Conservation (phyloP, 2,113 vertebrate genomes). For the Zapornia atra region DNA sequence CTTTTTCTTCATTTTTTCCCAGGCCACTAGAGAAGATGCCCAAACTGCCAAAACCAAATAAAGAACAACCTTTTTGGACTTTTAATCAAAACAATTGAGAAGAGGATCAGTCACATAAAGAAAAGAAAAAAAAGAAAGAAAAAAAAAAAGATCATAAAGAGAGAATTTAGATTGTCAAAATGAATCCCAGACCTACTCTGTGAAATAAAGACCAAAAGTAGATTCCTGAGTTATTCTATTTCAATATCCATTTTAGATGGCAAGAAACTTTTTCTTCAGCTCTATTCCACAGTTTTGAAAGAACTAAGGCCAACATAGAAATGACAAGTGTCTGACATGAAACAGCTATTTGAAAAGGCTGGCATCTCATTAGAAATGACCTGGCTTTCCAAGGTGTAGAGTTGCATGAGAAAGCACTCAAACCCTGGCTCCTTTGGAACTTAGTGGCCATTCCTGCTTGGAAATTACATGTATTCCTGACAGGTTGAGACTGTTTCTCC, state of each 20-base stretch:
- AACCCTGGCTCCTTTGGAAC: background rate
- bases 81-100: slow-evolving; percentile 4
- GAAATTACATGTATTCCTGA: background rate
- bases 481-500: background rate
- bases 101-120: background rate
- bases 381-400: background rate
- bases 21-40: background rate
- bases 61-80: slow-evolving; percentile 8
- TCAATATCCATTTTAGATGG: background rate
- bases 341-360: slow-evolving; percentile 11
- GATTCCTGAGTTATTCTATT: slow-evolving; percentile 27
- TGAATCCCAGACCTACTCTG: slow-evolving; percentile 2
- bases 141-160: slow-evolving; percentile 18
- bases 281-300: background rate
- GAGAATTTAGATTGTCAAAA: slow-evolving; percentile 26
- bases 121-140: slow-evolving; percentile 42
- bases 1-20: background rate
- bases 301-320: background rate
- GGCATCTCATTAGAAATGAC: background rate
- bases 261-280: background rate
- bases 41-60: slow-evolving; percentile 21
- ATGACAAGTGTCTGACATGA: background rate
- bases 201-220: slow-evolving; percentile 15
- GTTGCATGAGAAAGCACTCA: background rate
- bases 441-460: background rate